Conservation (phyloP, 2,888 invertebrate genomes). For the Troglohyphantes excavatus region DNA sequence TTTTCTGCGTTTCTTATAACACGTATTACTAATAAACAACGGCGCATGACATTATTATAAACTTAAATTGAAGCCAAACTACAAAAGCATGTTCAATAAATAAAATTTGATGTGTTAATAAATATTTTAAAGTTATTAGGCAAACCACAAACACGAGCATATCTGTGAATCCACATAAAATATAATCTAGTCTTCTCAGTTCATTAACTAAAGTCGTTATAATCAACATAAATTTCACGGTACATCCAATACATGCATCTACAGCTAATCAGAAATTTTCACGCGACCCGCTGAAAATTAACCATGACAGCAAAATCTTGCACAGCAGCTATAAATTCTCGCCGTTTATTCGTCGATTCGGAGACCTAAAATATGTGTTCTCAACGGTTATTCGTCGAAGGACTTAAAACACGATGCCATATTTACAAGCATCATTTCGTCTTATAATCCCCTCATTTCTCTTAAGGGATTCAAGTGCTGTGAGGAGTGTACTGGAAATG, state of each 20-base stretch:
- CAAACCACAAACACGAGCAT: too few relatives aligned
- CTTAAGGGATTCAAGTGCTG: not conserved
- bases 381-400: too few relatives aligned
- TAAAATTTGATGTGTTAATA: too few relatives aligned
- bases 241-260: not conserved
- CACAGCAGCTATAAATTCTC: not conserved
- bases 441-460: not conserved
- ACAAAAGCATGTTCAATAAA: too few relatives aligned
- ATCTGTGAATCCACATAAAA: too few relatives aligned
- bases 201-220: not conserved
- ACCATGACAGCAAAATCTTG: conserved; percentile 21
- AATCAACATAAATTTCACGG: too few relatives aligned
- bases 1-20: too few relatives aligned
- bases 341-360: not conserved
- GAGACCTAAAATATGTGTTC: not conserved
- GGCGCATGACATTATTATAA: too few relatives aligned
- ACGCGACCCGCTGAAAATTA: conserved; percentile 5
- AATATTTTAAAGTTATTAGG: too few relatives aligned
- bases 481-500: not conserved
- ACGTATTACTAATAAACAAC: too few relatives aligned
- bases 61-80: too few relatives aligned
- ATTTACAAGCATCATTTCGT: conserved; percentile 5
- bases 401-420: not conserved
- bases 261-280: not conserved
- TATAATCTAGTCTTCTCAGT: not conserved